Evolutionary conservation across 2,797 vertebrate genomes (phyloP), one percentile per base, ranked within the genome.

Genomic region (Cuniculus paca): DNA sequence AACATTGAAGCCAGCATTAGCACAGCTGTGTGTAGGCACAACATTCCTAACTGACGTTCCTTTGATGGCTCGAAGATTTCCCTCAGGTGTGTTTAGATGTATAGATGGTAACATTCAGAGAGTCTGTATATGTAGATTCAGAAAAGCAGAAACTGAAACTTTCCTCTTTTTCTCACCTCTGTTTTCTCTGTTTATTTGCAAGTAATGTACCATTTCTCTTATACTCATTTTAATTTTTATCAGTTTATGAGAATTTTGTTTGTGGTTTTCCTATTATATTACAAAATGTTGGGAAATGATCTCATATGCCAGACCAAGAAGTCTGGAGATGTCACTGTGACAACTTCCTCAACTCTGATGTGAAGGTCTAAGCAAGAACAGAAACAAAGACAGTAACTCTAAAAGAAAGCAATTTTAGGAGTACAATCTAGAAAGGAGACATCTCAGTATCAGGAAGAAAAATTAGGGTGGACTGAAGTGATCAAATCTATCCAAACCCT

Each of bases 381-480:
- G 34, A 93, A 79, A 26, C 81, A 75, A 78, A 93, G 36, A 92
- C 72, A 36, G 24, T 31, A 86, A 91, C 9, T n/a, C 50, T 4
- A 0, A 61, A 75, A 92, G 81, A 88, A 48, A 60, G 75, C 54
- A 83, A 14, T 81, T 90, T 19, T 6, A 68, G 58, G 61, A 80
- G 84, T 26, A 48, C 42, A 72, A 39, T 56, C 4, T 13, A 92
- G 48, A 74, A 81, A 94, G 39, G 56, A 90, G 82, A 48, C 5
- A 65, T 22, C 48, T 74, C 45, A 70, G 5, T 39, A 85, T 28
- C 20, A n/a, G 52, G 7, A 24, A 79, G 31, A 94, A 12, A 74
- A 96, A 96, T 48, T 65, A 60, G 39, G 72, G 90, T 65, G 63
- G n/a, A 85, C 48, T 63, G 63, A 77, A 91, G 58, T 95, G 68